These are phyloP conservation scores for Parnassius orleans DNA, from an alignment of 2,888 invertebrate species.

Conservation along the genomic window DNA sequence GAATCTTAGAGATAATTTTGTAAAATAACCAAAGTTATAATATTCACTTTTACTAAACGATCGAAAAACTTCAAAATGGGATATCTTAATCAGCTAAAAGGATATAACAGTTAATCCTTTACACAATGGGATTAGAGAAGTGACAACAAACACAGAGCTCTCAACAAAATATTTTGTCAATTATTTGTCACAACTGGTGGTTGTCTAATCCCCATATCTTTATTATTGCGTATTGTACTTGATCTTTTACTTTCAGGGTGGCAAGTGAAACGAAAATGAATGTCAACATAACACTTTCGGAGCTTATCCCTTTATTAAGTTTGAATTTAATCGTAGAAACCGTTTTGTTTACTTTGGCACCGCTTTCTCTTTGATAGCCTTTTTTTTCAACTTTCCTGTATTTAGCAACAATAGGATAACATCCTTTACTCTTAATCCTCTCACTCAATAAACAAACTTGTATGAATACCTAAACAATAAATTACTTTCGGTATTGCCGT, in stretches of 20 bases:
- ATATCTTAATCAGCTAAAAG: slow-evolving; percentile 36
- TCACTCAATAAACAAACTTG: slow-evolving; percentile 4
- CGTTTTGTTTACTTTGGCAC: slow-evolving; percentile 45
- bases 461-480: not conserved
- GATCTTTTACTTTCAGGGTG: slow-evolving; percentile 56
- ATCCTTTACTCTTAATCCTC: slow-evolving; percentile 2
- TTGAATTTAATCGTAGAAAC: slow-evolving; percentile 9
- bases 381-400: slow-evolving; percentile 18
- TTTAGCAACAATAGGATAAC: slow-evolving; percentile 13
- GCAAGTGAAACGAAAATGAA: slow-evolving; percentile 53
- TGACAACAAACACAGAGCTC: slow-evolving; percentile 50
- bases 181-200: slow-evolving; percentile 70
- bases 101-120: slow-evolving; percentile 48
- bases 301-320: slow-evolving; percentile 45
- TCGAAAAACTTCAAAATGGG: slow-evolving; percentile 2
- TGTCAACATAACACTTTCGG: slow-evolving; percentile 64
- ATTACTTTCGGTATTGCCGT: not conserved
- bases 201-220: slow-evolving; percentile 48
- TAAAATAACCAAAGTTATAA: not conserved
- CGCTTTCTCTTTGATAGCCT: slow-evolving; percentile 39
- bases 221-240: slow-evolving; percentile 47
- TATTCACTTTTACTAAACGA: slow-evolving; percentile 16
- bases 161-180: slow-evolving; percentile 74
- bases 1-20: slow-evolving; percentile 9
- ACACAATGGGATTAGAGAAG: slow-evolving; percentile 47